These are phyloP conservation scores for Sicus ferrugineus DNA, from an alignment of 2,888 invertebrate genomes.

Conservation along the genomic window DNA sequence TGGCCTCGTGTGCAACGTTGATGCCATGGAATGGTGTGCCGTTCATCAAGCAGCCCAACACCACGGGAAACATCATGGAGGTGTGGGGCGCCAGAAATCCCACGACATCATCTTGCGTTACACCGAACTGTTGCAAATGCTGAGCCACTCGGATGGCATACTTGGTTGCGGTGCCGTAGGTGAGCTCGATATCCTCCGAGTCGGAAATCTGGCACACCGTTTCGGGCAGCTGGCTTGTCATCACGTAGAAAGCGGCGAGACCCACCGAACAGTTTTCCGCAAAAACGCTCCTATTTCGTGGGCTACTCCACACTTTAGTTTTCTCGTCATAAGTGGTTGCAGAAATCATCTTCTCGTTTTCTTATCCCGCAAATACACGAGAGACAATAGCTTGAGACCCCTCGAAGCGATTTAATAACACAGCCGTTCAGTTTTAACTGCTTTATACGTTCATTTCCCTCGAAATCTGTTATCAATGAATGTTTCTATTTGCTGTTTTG, in stretches of 20 bases:
- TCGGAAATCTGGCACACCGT: constrained; percentile 42
- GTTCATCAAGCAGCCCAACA: constrained; percentile 40
- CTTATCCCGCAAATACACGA: no score
- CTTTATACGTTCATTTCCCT: no score
- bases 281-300: neutral
- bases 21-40: constrained; percentile 46
- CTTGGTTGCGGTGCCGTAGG: constrained; percentile 38
- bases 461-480: no score
- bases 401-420: no score
- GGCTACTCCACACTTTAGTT: constrained; percentile 29
- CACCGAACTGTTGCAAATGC: constrained; percentile 37
- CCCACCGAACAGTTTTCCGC: constrained; percentile 21
- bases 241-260: constrained; percentile 14
- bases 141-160: constrained; percentile 43
- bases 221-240: constrained; percentile 28
- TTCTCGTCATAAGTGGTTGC: constrained; percentile 22
- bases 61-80: constrained; percentile 41
- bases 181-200: constrained; percentile 40
- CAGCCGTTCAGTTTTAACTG: no score
- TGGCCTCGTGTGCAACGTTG: constrained; percentile 42
- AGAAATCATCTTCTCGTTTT: constrained; percentile 18
- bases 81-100: constrained; percentile 47
- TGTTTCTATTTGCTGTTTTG: no score
- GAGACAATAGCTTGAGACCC: no score
- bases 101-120: constrained; percentile 45